Base-by-base conservation (phyloP, 2,888 invertebrate species). In the Drosophila nr. fundita region DNA sequence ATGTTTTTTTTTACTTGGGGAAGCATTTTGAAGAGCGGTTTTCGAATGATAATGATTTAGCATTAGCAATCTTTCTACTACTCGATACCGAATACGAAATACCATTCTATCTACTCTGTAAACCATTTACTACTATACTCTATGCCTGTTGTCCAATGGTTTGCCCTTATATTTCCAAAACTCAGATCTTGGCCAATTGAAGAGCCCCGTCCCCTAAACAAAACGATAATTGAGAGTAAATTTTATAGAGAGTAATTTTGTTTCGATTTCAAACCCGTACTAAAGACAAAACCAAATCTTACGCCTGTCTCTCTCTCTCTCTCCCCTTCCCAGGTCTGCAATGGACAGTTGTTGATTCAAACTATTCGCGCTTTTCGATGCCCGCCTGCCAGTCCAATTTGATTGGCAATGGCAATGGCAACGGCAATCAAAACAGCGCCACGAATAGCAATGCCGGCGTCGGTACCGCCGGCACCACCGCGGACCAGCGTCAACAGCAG, bases 311-410 rank as follows among this genome's bases (percentile, higher is more conserved):
- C 82, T 86, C 79, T 81, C 80, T 79, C 92, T 92, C 92, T 91
- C 92, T 93, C 93, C 95, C 94, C 94, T 94, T 95, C 95, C 95
- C 95, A 96, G 96, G 96, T 95, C 95, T 96, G 94, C 96, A 96
- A 94, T 97, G 97, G 97, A 96, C 96, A 94, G 95, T 96, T 94
- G 95, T 96, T 95, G 96, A 97, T 94, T 95, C 96, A 94, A 95
- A 95, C 92, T 96, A 96, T 94, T 95, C 96, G 92, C 95, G 96
- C 93, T 96, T 96, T 94, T 94, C 95, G 92, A 94, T 94, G 93
- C 94, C 95, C 91, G 95, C 96, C 92, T 94, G 95, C 93, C 95
- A 95, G 92, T 93, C 94, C 78, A 92, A 91, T 91, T 89, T 93
- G 85, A 92, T 92, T 92, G 93, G 92, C 90, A 93, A 83, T 89